Evolutionary conservation across 2,888 invertebrate genomes (phyloP).

Genomic region (Eupelmus urozonus): DNA sequence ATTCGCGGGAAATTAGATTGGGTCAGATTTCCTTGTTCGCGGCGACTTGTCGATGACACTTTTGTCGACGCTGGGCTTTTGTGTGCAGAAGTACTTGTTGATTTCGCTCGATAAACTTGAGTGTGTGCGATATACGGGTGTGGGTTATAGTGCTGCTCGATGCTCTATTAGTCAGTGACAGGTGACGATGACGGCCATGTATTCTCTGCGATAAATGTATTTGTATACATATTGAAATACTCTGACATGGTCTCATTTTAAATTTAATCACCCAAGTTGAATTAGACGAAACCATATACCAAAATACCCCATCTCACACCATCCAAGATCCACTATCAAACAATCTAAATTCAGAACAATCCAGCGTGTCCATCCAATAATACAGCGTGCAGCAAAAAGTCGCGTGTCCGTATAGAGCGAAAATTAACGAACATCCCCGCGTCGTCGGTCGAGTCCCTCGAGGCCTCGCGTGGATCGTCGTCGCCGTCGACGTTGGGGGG

Average conservation of each 20-base stretch:
- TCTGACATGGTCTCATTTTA: no score
- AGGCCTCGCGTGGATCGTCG: slow-evolving; percentile 62
- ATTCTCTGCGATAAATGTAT: no score
- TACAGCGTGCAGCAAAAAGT: no score
- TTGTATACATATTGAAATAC: no score
- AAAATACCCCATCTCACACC: no score
- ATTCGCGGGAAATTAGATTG: slow-evolving; percentile 64
- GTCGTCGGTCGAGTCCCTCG: slow-evolving; percentile 69
- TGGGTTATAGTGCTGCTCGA: background rate
- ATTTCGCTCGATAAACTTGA: slow-evolving; percentile 33
- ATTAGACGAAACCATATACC: no score
- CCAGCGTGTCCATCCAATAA: no score
- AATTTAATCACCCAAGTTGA: no score
- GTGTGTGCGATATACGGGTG: background rate
- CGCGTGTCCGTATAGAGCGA: slow-evolving; percentile 66
- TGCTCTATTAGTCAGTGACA: no score
- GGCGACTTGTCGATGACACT: slow-evolving; percentile 48
- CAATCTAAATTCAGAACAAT: no score
- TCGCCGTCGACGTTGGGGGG: background rate
- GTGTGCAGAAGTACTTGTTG: slow-evolving; percentile 37
- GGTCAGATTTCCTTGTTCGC: slow-evolving; percentile 62
- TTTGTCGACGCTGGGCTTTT: slow-evolving; percentile 12
- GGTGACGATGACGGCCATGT: no score
- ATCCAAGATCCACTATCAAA: no score
- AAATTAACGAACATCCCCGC: slow-evolving; percentile 74